A percentile compares a stretch with the other conserved stretches of the same genome.
Conservation (phyloP, 2,797 vertebrate genomes). For the Esox masquinongy region DNA sequence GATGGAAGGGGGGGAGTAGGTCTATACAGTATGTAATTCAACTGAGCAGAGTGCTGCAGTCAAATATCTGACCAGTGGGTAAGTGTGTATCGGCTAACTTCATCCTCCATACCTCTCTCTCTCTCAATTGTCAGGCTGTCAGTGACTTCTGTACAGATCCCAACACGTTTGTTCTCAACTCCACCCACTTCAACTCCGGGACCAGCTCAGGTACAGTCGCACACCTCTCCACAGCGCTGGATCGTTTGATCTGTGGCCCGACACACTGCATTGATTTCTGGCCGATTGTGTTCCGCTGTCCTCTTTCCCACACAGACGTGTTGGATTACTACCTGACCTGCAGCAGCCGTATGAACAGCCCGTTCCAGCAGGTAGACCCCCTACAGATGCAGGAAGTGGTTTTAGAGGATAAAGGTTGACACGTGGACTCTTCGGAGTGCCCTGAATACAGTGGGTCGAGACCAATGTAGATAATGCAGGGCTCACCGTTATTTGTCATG, state of each 20-base stretch:
- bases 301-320: constrained; percentile 77
- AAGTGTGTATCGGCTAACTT: constrained; percentile 60
- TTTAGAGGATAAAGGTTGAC: not conserved
- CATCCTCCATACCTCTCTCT: constrained; percentile 29
- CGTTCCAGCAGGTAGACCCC: constrained; percentile 86
- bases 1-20: not conserved
- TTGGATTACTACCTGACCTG: constrained; percentile 92
- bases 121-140: constrained; percentile 75
- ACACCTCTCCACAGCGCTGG: not conserved
- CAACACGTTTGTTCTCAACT: constrained; percentile 84
- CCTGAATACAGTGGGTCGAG: not conserved
- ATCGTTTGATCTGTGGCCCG: not conserved
- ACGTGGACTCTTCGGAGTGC: not conserved
- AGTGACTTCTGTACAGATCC: constrained; percentile 91
- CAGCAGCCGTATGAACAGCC: constrained; percentile 83
- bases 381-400: not conserved
- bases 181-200: constrained; percentile 84
- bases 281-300: constrained; percentile 49
- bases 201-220: constrained; percentile 81
- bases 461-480: not conserved
- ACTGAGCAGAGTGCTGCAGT: constrained; percentile 27
- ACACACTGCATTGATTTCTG: constrained; percentile 14
- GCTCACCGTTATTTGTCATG: not conserved
- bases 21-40: constrained; percentile 47
- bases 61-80: constrained; percentile 62